A percentile compares a stretch with the other conserved stretches of the same genome.
Evolutionary conservation across 1,140 invertebrate species (phyloP).

Genomic region (Harlomillsia oculata): DNA sequence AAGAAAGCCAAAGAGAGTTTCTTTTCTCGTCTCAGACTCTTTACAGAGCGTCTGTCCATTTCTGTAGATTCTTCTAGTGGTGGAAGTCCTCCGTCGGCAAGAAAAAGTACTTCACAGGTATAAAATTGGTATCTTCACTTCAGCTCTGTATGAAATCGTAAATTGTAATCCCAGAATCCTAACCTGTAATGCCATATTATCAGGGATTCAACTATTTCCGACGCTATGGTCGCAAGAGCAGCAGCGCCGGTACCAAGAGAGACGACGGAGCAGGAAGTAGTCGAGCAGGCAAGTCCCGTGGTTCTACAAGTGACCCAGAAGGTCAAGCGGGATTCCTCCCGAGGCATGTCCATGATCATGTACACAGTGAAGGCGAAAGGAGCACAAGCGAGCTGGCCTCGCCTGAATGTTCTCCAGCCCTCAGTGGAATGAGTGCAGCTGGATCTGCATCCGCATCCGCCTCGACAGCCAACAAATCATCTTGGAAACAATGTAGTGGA

Average conservation of each 20-base stretch:
- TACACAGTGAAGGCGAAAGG: slow-evolving; percentile 20
- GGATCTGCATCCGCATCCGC: background rate
- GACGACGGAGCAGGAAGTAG: background rate
- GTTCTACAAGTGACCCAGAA: slow-evolving; percentile 29
- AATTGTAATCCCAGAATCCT: too few species aligned
- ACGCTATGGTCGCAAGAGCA: slow-evolving; percentile 6
- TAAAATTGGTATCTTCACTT: too few species aligned
- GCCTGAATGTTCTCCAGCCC: slow-evolving; percentile 27
- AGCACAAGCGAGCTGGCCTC: slow-evolving; percentile 29
- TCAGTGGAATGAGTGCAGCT: slow-evolving; percentile 7
- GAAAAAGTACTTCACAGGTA: slow-evolving; percentile 12
- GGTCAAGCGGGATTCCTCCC: slow-evolving; percentile 4
- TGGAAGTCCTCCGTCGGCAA: slow-evolving; percentile 12
- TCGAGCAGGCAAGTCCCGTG: slow-evolving; percentile 13
- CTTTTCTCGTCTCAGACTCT: slow-evolving; percentile 28
- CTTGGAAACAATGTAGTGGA: slow-evolving; percentile 33
- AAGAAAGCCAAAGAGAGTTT: slow-evolving; percentile 35
- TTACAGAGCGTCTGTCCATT: slow-evolving; percentile 28
- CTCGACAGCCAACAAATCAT: too few species aligned
- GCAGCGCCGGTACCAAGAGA: slow-evolving; percentile 1
- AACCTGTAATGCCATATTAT: slow-evolving; percentile 1
- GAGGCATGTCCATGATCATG: background rate
- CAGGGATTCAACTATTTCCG: slow-evolving; percentile 28
- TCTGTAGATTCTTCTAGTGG: slow-evolving; percentile 19
- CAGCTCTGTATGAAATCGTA: too few species aligned